phyloP scores from a whole-genome alignment of 2,888 invertebrate species.

The Phragmatobia fuliginosa region DNA sequence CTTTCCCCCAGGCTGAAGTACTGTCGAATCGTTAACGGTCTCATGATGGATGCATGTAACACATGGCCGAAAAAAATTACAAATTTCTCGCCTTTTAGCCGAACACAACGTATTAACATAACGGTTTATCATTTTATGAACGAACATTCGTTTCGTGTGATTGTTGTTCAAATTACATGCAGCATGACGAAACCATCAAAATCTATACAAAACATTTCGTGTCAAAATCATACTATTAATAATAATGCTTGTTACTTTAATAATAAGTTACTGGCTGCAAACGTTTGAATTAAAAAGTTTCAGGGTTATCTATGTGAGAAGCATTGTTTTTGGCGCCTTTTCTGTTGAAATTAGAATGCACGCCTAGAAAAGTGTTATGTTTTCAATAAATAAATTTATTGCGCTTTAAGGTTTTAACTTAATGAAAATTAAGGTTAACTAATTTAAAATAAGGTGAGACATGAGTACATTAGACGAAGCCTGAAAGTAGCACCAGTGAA shows the following conservation, averaged over 20 bases:
- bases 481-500: too few relatives aligned
- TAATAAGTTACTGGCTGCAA: constrained; percentile 35
- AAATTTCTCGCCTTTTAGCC: constrained; percentile 78
- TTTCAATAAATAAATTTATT: constrained; percentile 22
- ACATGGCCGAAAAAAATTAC: constrained; percentile 69
- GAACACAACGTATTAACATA: constrained; percentile 73
- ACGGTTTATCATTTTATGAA: constrained; percentile 71
- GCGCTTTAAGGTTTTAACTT: constrained; percentile 11
- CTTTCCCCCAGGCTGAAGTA: constrained; percentile 45
- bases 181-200: constrained; percentile 47
- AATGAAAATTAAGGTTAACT: background rate
- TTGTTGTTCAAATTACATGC: constrained; percentile 56
- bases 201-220: constrained; percentile 41
- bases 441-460: too few relatives aligned
- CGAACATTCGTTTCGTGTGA: constrained; percentile 60
- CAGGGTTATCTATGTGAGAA: constrained; percentile 37
- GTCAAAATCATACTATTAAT: constrained; percentile 50
- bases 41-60: constrained; percentile 60
- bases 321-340: constrained; percentile 37
- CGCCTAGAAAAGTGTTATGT: constrained; percentile 21
- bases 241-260: constrained; percentile 47
- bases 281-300: constrained; percentile 35
- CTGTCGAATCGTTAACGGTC: constrained; percentile 56
- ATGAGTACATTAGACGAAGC: too few relatives aligned
- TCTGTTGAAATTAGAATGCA: constrained; percentile 33